Percentiles rank a stretch among this genome's conserved stretches.
Conservation (phyloP, 2,888 invertebrate species). For the Tanypteryx hageni region DNA sequence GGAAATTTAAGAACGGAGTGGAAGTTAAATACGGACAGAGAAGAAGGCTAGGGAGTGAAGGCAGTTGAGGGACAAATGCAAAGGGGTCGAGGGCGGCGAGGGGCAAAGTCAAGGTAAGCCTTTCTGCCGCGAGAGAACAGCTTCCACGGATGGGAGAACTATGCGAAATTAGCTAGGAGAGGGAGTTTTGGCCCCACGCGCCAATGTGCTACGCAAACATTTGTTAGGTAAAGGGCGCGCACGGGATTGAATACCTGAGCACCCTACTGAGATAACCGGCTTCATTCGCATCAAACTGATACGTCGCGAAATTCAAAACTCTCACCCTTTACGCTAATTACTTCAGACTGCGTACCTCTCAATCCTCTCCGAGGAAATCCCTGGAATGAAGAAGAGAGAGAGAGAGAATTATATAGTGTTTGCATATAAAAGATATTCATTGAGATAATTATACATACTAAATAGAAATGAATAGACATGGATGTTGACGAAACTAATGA, state of each 20-base stretch:
- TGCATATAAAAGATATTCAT: background rate
- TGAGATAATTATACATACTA: background rate
- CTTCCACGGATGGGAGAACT: no score
- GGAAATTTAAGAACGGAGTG: no score
- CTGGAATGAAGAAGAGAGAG: background rate
- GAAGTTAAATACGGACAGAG: background rate
- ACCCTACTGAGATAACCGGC: slow-evolving; percentile 24
- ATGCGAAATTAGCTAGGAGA: no score
- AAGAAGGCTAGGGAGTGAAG: background rate
- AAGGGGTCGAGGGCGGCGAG: background rate
- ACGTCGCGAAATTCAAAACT: background rate
- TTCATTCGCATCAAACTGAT: background rate
- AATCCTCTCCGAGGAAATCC: slow-evolving; percentile 3
- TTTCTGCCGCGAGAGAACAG: background rate
- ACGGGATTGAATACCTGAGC: slow-evolving; percentile 29
- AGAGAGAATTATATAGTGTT: background rate
- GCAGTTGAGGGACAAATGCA: background rate
- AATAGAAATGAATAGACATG: background rate
- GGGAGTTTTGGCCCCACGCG: no score
- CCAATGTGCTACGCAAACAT: background rate
- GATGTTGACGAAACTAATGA: background rate
- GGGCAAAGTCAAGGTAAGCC: background rate
- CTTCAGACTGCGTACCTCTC: slow-evolving; percentile 3
- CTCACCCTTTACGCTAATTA: background rate
- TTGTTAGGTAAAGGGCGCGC: background rate